phyloP scores from a whole-genome alignment of 2,113 vertebrate genomes.

The Mobula hypostoma region DNA sequence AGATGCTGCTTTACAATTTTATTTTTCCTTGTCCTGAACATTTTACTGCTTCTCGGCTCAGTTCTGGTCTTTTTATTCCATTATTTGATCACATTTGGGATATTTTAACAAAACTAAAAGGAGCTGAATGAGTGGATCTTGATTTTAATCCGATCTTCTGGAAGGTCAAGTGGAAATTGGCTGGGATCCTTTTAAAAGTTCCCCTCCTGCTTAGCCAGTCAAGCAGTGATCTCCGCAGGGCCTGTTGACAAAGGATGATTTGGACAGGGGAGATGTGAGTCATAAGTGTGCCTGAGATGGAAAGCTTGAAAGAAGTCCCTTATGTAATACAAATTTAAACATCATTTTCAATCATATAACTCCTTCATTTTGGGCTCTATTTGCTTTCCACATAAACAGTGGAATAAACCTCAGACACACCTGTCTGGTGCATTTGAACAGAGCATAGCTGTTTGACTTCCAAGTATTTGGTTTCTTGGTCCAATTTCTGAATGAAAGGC shows the following conservation, averaged over 20 bases:
- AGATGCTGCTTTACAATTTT: background rate
- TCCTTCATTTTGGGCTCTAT: background rate
- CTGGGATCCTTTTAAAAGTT: background rate
- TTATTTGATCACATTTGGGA: background rate
- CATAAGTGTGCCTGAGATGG: background rate
- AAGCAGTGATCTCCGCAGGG: background rate
- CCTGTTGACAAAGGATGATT: background rate
- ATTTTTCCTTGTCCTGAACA: background rate
- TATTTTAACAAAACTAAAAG: background rate
- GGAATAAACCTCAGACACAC: conserved; percentile 32
- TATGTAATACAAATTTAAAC: background rate
- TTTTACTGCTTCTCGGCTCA: background rate
- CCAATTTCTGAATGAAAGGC: background rate
- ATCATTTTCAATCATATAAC: background rate
- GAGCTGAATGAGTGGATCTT: background rate
- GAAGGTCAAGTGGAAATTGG: background rate
- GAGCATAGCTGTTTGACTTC: conserved; percentile 14
- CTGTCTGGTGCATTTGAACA: conserved; percentile 25
- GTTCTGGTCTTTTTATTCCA: background rate
- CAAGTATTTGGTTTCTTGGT: background rate
- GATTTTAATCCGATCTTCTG: background rate
- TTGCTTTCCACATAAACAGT: conserved; percentile 27
- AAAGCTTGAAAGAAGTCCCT: conserved; percentile 11
- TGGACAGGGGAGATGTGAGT: conserved; percentile 9
- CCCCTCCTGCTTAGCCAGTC: background rate